Evolutionary conservation across 2,797 vertebrate genomes (phyloP).

Genomic region (Microchirus variegatus): DNA sequence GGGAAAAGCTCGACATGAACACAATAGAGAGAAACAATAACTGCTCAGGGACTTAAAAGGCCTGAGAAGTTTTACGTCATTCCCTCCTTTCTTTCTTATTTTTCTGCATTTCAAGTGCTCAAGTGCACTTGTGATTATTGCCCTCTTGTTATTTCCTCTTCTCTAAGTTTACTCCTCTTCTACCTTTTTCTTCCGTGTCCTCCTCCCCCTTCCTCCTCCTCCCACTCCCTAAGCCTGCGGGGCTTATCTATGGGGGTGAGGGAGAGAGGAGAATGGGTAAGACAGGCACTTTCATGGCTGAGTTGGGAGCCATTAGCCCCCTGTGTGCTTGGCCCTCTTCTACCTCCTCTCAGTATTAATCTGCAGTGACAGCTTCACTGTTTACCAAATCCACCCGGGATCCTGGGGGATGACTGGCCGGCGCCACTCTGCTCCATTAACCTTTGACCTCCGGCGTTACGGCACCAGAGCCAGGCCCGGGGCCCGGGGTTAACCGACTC

Average conservation of each 20-base stretch:
- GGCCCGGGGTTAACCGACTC: constrained; percentile 55
- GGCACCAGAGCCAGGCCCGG: constrained; percentile 73
- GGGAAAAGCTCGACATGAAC: constrained; percentile 16
- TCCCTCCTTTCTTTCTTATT: constrained; percentile 22
- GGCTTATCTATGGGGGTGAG: constrained; percentile 66
- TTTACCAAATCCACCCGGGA: constrained; percentile 85
- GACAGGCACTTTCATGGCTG: constrained; percentile 78
- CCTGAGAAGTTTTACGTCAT: constrained; percentile 15
- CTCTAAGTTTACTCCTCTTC: constrained; percentile 32
- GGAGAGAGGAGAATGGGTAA: constrained; percentile 73
- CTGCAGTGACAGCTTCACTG: constrained; percentile 86
- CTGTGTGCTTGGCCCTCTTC: constrained; percentile 65
- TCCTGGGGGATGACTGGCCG: constrained; percentile 78
- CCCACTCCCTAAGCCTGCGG: constrained; percentile 34
- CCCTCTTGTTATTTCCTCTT: constrained; percentile 44
- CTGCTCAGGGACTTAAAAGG: constrained; percentile 25
- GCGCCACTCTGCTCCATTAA: constrained; percentile 85
- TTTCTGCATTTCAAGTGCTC: constrained; percentile 29
- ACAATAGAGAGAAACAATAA: constrained; percentile 29
- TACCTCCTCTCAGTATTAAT: constrained; percentile 82
- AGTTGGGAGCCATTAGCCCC: constrained; percentile 79
- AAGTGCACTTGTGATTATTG: constrained; percentile 47
- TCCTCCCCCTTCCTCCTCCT: background rate
- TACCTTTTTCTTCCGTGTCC: constrained; percentile 17
- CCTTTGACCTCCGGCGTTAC: constrained; percentile 76